phyloP scores from a whole-genome alignment of 2,113 vertebrate genomes.

The Hylia prasina region DNA sequence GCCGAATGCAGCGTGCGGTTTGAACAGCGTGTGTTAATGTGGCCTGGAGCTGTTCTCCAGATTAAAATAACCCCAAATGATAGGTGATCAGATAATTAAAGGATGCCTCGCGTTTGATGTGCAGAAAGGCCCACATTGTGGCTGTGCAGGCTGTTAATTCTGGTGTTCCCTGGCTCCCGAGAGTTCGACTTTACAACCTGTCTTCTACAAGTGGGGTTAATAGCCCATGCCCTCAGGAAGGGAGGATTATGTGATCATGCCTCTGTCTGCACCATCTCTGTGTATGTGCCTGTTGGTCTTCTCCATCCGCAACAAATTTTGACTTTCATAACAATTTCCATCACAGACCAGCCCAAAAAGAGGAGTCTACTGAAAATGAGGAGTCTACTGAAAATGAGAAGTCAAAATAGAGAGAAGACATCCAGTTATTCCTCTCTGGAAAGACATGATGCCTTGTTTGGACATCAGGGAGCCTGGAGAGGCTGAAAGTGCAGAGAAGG shows the following conservation, averaged over 20 bases:
- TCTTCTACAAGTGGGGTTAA: background rate
- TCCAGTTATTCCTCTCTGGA: background rate
- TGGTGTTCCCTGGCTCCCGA: background rate
- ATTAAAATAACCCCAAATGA: background rate
- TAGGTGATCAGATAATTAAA: constrained; percentile 20
- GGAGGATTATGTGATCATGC: background rate
- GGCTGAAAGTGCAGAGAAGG: background rate
- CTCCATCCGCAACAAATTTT: background rate
- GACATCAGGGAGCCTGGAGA: background rate
- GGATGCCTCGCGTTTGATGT: background rate
- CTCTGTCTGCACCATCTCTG: background rate
- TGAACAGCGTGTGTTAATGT: background rate
- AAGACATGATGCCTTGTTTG: background rate
- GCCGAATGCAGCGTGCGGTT: background rate
- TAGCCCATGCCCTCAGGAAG: background rate
- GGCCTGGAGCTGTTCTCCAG: background rate
- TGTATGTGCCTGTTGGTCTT: background rate
- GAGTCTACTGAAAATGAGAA: background rate
- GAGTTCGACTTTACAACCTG: background rate
- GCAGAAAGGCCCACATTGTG: background rate
- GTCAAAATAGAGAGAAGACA: background rate
- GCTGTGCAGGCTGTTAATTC: background rate
- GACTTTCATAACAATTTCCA: background rate
- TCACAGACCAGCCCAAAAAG: background rate
- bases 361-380: background rate